phyloP scores from a whole-genome alignment of 2,888 invertebrate genomes.

The Bellardia bayeri region DNA sequence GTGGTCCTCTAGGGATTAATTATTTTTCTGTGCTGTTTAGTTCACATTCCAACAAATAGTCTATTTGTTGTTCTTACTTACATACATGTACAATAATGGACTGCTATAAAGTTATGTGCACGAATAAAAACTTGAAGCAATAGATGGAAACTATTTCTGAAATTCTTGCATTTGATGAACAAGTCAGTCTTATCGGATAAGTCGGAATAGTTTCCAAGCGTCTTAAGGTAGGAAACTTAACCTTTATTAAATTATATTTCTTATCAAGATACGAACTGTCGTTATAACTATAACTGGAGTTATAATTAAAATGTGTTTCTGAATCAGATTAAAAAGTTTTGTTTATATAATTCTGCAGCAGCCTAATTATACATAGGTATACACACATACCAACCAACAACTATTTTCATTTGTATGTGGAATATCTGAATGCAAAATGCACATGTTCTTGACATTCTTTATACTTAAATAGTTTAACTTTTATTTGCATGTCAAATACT shows the following conservation, averaged over 20 bases:
- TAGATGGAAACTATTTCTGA: no score
- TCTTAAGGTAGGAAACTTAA: no score
- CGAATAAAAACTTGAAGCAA: not conserved
- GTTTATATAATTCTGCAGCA: not conserved
- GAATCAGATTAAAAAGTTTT: not conserved
- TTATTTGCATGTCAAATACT: constrained; percentile 66
- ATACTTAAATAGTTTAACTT: constrained; percentile 46
- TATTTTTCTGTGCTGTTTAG: not conserved
- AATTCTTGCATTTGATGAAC: no score
- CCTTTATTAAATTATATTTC: no score
- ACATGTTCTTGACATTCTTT: constrained; percentile 30
- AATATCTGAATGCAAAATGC: constrained; percentile 21
- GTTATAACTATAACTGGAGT: no score
- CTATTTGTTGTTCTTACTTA: constrained; percentile 10
- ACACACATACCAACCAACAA: no score
- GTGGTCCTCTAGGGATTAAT: not conserved
- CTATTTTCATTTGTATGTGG: not conserved
- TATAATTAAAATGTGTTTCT: no score
- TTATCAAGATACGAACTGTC: no score
- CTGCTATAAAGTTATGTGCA: not conserved
- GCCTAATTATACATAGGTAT: not conserved
- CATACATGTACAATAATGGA: not conserved
- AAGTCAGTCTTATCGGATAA: no score
- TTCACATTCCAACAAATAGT: constrained; percentile 8
- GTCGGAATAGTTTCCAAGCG: no score